phyloP scores from a whole-genome alignment of 1,140 invertebrate species.

The Drosophila orena region DNA sequence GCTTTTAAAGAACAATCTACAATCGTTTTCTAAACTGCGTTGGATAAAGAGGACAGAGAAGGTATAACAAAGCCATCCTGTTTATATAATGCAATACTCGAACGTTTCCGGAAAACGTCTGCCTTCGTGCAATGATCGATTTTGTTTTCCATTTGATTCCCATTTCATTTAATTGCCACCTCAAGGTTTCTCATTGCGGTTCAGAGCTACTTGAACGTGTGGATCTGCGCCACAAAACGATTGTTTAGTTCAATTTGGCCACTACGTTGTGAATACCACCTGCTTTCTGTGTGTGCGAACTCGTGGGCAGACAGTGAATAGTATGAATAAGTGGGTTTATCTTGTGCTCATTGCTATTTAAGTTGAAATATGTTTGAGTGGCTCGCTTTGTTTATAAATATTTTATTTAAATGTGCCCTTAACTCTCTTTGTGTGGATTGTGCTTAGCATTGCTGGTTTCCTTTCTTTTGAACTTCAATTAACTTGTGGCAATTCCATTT shows the following conservation, averaged over 20 bases:
- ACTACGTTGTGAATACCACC: conserved; percentile 1
- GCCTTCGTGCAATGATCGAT: not conserved
- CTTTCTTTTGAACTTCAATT: not conserved
- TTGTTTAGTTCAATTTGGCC: conserved; percentile 45
- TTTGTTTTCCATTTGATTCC: conserved; percentile 2
- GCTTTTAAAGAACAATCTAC: not conserved
- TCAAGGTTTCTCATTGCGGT: conserved; percentile 7
- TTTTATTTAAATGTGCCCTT: not conserved
- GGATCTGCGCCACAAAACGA: conserved; percentile 9
- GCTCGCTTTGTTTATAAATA: not conserved
- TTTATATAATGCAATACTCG: not conserved
- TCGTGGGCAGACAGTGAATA: conserved; percentile 18
- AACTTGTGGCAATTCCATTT: not conserved
- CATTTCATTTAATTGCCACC: conserved; percentile 5
- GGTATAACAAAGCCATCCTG: no score
- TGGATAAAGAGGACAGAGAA: no score
- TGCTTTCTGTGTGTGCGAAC: not conserved
- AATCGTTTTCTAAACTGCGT: not conserved
- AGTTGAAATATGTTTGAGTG: conserved; percentile 15
- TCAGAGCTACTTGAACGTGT: conserved; percentile 7
- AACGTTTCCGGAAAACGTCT: not conserved
- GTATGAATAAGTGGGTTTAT: conserved; percentile 3
- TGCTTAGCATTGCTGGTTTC: not conserved
- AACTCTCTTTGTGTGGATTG: not conserved
- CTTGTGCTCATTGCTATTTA: conserved; percentile 8